Evolutionary conservation across 2,797 vertebrate genomes (phyloP).

Genomic region (Percopsis omiscomaycus): DNA sequence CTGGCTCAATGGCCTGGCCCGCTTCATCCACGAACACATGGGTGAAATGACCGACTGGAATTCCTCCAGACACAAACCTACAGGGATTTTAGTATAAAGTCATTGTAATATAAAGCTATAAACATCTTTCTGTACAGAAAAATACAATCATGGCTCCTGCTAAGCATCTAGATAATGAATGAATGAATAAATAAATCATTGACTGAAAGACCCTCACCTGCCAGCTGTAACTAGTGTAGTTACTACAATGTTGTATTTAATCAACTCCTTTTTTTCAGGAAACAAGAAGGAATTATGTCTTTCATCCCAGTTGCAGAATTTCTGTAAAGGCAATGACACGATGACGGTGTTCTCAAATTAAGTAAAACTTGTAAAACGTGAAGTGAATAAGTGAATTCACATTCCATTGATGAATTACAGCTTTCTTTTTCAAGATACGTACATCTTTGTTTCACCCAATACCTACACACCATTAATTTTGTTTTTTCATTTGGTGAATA

Average conservation of each 20-base stretch:
- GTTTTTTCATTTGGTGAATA: neutral
- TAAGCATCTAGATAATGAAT: neutral
- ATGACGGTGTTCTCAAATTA: too few relatives aligned
- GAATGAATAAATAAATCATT: neutral
- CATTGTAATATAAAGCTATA: neutral
- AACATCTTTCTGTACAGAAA: neutral
- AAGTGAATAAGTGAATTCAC: too few relatives aligned
- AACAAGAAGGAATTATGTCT: constrained; percentile 68
- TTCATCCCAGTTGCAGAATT: constrained; percentile 84
- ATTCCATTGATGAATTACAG: too few relatives aligned
- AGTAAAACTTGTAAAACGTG: too few relatives aligned
- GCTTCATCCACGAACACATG: constrained; percentile 93
- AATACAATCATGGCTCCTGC: too few relatives aligned
- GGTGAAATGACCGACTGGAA: constrained; percentile 83
- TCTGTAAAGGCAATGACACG: constrained; percentile 61
- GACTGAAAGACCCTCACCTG: constrained; percentile 72
- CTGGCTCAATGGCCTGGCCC: constrained; percentile 86
- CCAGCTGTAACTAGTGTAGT: constrained; percentile 89
- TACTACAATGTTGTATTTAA: constrained; percentile 80
- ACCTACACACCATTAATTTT: too few relatives aligned
- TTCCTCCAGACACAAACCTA: constrained; percentile 83
- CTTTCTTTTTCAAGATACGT: too few relatives aligned
- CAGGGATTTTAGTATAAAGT: constrained; percentile 1
- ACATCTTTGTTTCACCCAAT: too few relatives aligned
- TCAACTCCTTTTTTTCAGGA: constrained; percentile 72